Base-by-base conservation (phyloP, 1,140 invertebrate species). In the Arctopsyche grandis region DNA sequence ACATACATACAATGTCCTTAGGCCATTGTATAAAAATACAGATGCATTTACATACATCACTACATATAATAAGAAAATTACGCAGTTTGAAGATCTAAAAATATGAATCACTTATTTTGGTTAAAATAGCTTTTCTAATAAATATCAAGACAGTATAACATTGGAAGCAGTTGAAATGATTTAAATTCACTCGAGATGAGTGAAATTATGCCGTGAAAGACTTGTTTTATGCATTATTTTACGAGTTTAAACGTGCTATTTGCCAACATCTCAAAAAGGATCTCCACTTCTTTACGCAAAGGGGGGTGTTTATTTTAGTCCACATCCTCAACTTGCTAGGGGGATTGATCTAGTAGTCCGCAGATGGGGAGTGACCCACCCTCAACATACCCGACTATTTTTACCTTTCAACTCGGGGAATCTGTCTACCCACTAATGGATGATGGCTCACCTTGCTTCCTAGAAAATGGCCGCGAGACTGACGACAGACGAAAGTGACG, bases 401-500 rank as follows among this genome's bases (percentile, higher is more conserved):
- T 80, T 80, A 80, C 38, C 19, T 22, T 56, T 74, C 10, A 63
- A 22, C 5, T n/a, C 9, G 10, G 77, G 69, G 77, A 29, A 24
- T 24, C 21, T 12, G 9, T 24, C 10, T 69, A 43, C 38, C 75
- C 63, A 14, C 74, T 60, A 52, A 69, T 75, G 74, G 63, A 70
- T 48, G 38, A 52, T 52, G 52, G 43, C 75, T 70, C 75, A 80
- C 79, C 75, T 80, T 80, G 46, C 19, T 69, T 71, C 46, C 74
- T 75, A 19, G 44, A 38, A 22, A 43, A 19, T 66, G 71, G 16
- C 69, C 29, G 29, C 73, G 38, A 70, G 56, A 60, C 63, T 60
- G 69, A 56, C 22, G 10, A 73, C n/a, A 29, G 63, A 52, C 52
- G 24, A 38, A 7, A 38, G 29, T 38, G 29, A 38, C 29, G 29